Base-by-base conservation (phyloP, 2,888 invertebrate species). In the Drosophila setosimentum region DNA sequence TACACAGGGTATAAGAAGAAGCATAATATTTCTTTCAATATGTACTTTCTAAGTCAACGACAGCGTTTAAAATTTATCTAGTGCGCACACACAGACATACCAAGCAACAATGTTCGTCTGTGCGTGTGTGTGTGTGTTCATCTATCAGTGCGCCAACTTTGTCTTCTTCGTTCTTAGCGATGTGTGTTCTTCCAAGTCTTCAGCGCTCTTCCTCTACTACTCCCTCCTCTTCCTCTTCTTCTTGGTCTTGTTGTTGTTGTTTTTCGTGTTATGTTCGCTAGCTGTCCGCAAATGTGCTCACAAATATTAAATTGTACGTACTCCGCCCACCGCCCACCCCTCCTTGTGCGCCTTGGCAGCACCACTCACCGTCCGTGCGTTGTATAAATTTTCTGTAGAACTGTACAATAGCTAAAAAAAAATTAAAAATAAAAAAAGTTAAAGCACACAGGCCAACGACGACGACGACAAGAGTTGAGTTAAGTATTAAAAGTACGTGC, bases 361-460 rank as follows among this genome's bases (percentile, higher is more conserved):
- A 27, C 55, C 74, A 61, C 66, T 68, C 71, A 72, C 67, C 64
- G 72, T 74, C 71, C 73, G 84, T 87, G 89, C 87, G 87, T 80
- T 89, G 87, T 89, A 85, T 89, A 89, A 78, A 87, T 85, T 87
- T 85, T 89, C 85, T 76, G 82, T 87, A 75, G 83, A 89, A 89
- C 85, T 85, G 85, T 85, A 85, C 89, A 85, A 85, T 89, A 89
- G 87, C 82, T 87, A 76, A 85, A 85, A 77, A 77, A 89, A 73
- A 82, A 62, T 73, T 69, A 18, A 3, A 32, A 33, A 59, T 33
- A 65, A 79, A 68, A 87, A 86, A 86, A 83, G 76, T 86, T 81
- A 81, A 89, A 88, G 87, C 86, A 78, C 76, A 80, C 76, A 76
- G 62, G 62, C 67, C 71, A 79, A 76, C 73, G 24, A 55, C 53